phyloP scores from a whole-genome alignment of 2,113 vertebrate species.

The Axis porcinus region DNA sequence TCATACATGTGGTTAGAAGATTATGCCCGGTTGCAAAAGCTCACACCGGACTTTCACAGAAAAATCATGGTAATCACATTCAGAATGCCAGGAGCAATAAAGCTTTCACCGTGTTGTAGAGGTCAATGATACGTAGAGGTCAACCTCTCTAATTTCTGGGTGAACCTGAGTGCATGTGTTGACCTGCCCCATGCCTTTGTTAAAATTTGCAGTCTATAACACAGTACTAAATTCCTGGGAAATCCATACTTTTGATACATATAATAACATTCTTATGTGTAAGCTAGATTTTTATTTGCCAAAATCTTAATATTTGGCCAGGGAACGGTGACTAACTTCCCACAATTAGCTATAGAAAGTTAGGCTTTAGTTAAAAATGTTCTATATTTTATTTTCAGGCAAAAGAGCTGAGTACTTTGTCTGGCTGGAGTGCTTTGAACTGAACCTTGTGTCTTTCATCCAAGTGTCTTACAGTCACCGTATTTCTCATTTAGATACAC shows the following conservation, averaged over 20 bases:
- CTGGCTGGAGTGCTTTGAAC: neutral
- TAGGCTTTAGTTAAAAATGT: neutral
- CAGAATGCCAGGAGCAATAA: neutral
- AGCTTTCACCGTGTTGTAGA: neutral
- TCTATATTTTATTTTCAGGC: neutral
- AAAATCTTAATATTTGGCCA: neutral
- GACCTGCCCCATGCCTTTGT: neutral
- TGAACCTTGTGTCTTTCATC: constrained; percentile 7
- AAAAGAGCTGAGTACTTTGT: neutral
- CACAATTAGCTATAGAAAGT: neutral
- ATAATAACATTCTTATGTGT: neutral
- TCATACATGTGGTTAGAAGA: neutral
- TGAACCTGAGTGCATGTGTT: neutral
- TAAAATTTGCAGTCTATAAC: neutral
- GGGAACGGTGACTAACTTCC: neutral
- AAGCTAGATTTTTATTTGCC: neutral
- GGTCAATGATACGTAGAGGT: neutral
- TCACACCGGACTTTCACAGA: neutral
- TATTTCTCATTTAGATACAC: constrained; percentile 17
- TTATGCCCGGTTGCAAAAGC: neutral
- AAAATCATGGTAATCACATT: neutral
- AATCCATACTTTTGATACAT: neutral
- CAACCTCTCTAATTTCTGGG: neutral
- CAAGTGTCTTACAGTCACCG: neutral
- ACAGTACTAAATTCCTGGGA: neutral